Evolutionary conservation across 2,888 invertebrate genomes (phyloP), one percentile per base, ranked within the genome.

Genomic region (Ectemnius cavifrons): DNA sequence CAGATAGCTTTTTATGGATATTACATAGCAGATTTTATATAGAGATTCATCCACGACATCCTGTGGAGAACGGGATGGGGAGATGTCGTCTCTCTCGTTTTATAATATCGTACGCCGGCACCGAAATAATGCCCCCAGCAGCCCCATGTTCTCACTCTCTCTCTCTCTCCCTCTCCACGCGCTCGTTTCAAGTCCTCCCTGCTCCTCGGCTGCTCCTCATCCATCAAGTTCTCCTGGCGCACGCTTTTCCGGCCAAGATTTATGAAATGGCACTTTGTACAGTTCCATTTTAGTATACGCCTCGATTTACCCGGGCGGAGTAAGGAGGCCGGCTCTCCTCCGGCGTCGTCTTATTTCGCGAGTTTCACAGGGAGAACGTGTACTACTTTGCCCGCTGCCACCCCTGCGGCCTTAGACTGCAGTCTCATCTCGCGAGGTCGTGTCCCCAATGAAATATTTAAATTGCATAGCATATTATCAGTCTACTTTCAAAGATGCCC

Each of bases 201-300:
- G 37, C 71, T 79, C 71, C 76, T 77, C 83, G 78, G 37, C 37
- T 81, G 80, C 73, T 82, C 79, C 78, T 87, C 87, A 86, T 88
- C 88, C 85, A 88, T 88, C 88, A 86, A 85, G 83, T 87, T 86
- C 84, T 80, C 75, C 67, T 64, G 68, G 64, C 68, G 73, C 74
- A 69, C 80, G 81, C 80, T 80, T 79, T 83, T 80, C 81, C 78
- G 73, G 71, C 70, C 78, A 88, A 86, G 88, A 88, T 88, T 88
- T 88, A 88, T 88, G 87, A 86, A 87, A 86, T 83, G 85, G 86
- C 85, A 86, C 87, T 88, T 87, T 88, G 86, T 85, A 87, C 83
- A 84, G 82, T 88, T 85, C 86, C 88, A 87, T 86, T 88, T 88
- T 86, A 82, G 86, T 83, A 84, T 84, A 79, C 82, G 79, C 81